phyloP scores from a whole-genome alignment of 2,113 vertebrate species.

The Onychostoma macrolepis region DNA sequence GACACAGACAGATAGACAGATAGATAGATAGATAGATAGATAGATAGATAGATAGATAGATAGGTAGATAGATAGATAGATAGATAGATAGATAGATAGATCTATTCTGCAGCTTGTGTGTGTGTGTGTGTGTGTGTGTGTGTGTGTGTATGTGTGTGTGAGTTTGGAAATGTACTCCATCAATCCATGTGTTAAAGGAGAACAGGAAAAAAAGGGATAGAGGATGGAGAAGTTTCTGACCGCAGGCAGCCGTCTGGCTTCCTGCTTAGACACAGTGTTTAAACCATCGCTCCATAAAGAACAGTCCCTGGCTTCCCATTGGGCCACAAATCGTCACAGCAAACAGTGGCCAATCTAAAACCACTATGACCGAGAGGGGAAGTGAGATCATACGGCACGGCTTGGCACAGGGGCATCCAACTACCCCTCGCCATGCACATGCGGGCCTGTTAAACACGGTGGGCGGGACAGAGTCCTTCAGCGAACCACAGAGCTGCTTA shows the following conservation, averaged over 20 bases:
- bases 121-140: neutral
- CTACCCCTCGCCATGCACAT: conserved; percentile 66
- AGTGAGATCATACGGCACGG: conserved; percentile 79
- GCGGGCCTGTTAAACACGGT: conserved; percentile 61
- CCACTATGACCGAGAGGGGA: conserved; percentile 77
- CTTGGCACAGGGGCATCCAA: conserved; percentile 77
- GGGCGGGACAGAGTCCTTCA: conserved; percentile 58
- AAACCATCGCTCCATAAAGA: conserved; percentile 22
- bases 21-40: neutral
- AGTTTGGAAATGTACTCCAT: neutral
- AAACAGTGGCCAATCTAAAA: conserved; percentile 73
- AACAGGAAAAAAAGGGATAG: conserved; percentile 5
- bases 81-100: no score
- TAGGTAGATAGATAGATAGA: no score
- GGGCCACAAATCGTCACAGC: conserved; percentile 75
- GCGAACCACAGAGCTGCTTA: conserved; percentile 34
- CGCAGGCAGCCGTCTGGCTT: conserved; percentile 45
- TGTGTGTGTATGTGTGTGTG: neutral
- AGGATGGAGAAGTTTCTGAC: conserved; percentile 44
- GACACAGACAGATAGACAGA: neutral
- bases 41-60: neutral
- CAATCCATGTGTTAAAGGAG: neutral
- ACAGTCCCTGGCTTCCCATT: conserved; percentile 64
- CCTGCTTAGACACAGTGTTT: conserved; percentile 45
- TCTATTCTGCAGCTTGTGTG: neutral